Evolutionary conservation across 2,113 vertebrate genomes (phyloP), one percentile per base, ranked within the genome.

Genomic region (Tychaedon coryphoeus): DNA sequence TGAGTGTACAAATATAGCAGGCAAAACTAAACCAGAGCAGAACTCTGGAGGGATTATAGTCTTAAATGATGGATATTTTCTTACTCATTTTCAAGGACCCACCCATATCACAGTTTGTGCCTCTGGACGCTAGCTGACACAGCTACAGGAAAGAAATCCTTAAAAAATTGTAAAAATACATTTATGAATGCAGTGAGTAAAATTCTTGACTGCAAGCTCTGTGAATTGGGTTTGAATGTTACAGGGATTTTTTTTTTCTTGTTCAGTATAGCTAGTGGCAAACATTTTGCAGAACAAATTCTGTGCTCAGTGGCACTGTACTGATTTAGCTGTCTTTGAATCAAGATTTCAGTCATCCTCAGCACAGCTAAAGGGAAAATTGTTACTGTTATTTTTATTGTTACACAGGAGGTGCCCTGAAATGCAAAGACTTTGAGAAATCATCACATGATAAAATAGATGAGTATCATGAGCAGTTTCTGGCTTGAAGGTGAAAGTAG

Each of bases 1-100:
- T 93, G 51, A 67, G 14, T 60, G 17, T 36, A 31, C 8, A 4
- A 80, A 34, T 80, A 51, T 45, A 70, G 82, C 42, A 83, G 51
- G 51, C 79, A 90, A 92, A 88, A 90, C 51, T 79, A 81, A 92
- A 92, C 65, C 65, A 65, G 72, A 81, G 67, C 87, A 62, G 78
- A 81, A 6, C 69, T 80, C 38, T 45, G 66, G 45, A 88, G 86
- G 67, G 43, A 72, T 69, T 62, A 24, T 45, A 74, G 56, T 60
- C 42, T 78, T 92, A 47, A 85, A 33, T 70, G 33, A 77, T 50
- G 62, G 36, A 24, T 93, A 26, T 79, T 62, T 54, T 54, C 54
- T 53, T 84, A 38, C 54, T 85, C 29, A 53, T 57, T 67, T 80
- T 42, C 26, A 81, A 89, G 61, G 50, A 74, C 8, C 4, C 15